Percentiles rank a stretch among this genome's conserved stretches.
Evolutionary conservation across 2,888 invertebrate species (phyloP).

Genomic region (Ophioninae sp.): DNA sequence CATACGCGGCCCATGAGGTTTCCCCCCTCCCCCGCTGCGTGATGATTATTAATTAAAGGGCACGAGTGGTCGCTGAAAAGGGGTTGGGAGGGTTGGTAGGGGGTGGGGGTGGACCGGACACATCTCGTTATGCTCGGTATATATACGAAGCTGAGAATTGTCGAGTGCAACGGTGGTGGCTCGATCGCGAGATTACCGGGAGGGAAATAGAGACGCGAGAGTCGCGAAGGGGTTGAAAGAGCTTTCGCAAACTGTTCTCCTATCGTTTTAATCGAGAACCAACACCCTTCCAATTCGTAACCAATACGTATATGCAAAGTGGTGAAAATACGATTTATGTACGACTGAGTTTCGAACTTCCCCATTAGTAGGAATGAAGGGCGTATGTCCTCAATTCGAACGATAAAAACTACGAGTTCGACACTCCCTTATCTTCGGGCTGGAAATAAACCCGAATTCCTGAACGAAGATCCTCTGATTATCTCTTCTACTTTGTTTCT

Average conservation of each 20-base stretch:
- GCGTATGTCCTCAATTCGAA: background rate
- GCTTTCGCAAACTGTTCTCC: slow-evolving; percentile 37
- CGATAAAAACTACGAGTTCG: background rate
- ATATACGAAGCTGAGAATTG: slow-evolving; percentile 11
- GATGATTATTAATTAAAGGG: slow-evolving; percentile 54
- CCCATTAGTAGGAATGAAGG: background rate
- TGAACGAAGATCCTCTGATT: background rate
- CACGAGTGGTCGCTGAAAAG: background rate
- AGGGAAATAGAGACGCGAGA: slow-evolving; percentile 52
- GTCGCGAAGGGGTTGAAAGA: slow-evolving; percentile 50
- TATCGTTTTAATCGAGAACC: slow-evolving; percentile 38
- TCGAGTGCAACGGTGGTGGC: slow-evolving; percentile 10
- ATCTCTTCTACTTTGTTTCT: background rate
- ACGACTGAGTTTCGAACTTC: slow-evolving; percentile 5
- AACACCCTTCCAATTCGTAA: background rate
- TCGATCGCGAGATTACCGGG: slow-evolving; percentile 46
- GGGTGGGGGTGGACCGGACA: slow-evolving; percentile 33
- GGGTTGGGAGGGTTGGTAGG: too few species aligned
- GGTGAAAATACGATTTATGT: slow-evolving; percentile 15
- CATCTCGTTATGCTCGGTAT: slow-evolving; percentile 48
- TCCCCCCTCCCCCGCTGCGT: background rate
- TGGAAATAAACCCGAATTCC: background rate
- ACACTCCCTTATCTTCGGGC: background rate
- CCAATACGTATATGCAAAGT: slow-evolving; percentile 18
- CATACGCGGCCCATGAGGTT: slow-evolving; percentile 1